Evolutionary conservation across 2,113 vertebrate genomes (phyloP).

Genomic region (Otocyon megalotis): DNA sequence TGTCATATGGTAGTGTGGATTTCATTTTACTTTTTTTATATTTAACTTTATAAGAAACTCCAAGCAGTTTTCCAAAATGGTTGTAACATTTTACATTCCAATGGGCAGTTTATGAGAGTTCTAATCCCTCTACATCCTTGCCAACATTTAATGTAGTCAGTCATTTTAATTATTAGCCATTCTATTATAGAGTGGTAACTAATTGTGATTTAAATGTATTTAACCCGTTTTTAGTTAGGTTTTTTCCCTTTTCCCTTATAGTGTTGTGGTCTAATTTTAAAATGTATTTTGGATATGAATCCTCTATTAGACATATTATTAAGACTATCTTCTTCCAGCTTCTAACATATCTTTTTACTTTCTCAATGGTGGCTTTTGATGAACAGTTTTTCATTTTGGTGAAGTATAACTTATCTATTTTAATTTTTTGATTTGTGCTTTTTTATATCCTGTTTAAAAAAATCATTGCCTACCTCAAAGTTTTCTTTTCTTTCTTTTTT

Average conservation of each 20-base stretch:
- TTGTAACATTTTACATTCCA: neutral
- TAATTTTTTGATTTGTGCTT: neutral
- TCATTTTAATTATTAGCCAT: neutral
- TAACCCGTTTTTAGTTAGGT: neutral
- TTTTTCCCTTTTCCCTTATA: neutral
- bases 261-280: neutral
- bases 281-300: neutral
- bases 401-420: neutral
- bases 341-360: neutral
- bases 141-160: neutral
- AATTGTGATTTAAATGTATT: neutral
- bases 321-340: neutral
- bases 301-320: neutral
- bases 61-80: conserved; percentile 1
- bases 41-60: neutral
- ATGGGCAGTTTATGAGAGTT: neutral
- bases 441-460: neutral
- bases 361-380: neutral
- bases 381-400: neutral
- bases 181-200: neutral
- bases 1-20: neutral
- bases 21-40: neutral
- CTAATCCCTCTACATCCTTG: neutral
- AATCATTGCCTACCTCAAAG: neutral
- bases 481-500: too few relatives aligned